These are phyloP conservation scores for Leptinotarsa lineolata DNA, from an alignment of 1,140 invertebrate genomes.

Conservation along the genomic window DNA sequence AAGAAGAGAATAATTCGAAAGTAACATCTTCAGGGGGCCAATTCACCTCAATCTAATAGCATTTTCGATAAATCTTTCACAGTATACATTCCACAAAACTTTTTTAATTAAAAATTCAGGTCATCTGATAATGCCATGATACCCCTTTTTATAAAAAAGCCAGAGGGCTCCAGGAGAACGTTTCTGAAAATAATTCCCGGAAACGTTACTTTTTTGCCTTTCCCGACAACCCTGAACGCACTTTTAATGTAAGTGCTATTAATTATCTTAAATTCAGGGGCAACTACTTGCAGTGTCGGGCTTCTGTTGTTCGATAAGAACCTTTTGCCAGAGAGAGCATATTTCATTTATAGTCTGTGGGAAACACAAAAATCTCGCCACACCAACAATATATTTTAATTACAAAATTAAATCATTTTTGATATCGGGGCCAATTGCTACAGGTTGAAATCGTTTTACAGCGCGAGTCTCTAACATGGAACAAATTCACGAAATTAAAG, in stretches of 20 bases:
- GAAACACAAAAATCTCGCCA: background rate
- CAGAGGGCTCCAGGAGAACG: background rate
- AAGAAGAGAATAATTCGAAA: no score
- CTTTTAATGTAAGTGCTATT: conserved; percentile 3
- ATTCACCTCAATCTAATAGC: background rate
- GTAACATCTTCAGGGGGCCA: no score
- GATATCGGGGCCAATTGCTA: no score
- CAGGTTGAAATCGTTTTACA: no score
- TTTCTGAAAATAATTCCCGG: background rate
- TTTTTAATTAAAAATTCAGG: conserved; percentile 4
- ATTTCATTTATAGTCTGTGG: background rate
- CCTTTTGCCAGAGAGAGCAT: background rate
- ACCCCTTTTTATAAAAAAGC: background rate
- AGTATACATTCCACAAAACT: background rate
- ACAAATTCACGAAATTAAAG: no score
- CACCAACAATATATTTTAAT: no score
- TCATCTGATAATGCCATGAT: background rate
- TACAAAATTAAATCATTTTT: no score
- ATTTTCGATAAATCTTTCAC: background rate
- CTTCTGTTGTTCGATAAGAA: background rate
- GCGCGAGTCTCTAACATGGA: no score
- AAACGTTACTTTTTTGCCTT: background rate
- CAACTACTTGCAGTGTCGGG: background rate
- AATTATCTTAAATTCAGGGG: conserved; percentile 3
- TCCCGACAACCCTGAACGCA: background rate